Conservation (phyloP, 1,140 invertebrate species). For the Branchinecta lindahli region DNA sequence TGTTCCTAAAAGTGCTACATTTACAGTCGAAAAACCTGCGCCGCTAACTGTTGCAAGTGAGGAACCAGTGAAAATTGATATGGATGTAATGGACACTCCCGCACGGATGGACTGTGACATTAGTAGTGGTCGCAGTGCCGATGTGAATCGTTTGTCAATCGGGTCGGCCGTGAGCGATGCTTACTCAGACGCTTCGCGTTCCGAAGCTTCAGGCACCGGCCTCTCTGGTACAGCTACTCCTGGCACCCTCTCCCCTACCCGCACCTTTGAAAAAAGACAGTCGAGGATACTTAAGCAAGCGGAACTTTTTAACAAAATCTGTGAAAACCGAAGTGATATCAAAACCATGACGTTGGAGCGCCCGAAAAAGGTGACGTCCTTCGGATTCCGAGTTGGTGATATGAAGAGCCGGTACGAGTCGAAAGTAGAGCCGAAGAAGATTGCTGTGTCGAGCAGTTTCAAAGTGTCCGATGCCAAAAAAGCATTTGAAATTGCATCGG, state of each 20-base stretch:
- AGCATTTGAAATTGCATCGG: constrained; percentile 24
- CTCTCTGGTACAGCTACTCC: constrained; percentile 16
- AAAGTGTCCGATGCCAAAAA: constrained; percentile 28
- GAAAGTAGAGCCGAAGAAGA: constrained; percentile 22
- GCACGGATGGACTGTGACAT: neutral
- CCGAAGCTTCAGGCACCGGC: neutral
- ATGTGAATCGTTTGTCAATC: constrained; percentile 11
- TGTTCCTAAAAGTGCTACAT: constrained; percentile 8
- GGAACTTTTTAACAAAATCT: constrained; percentile 31
- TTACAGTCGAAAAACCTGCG: constrained; percentile 18
- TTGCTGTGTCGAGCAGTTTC: constrained; percentile 24
- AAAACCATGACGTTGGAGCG: constrained; percentile 33
- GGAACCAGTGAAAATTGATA: no score
- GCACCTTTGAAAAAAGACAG: constrained; percentile 13
- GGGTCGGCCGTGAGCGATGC: constrained; percentile 14
- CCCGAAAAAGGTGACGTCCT: constrained; percentile 21
- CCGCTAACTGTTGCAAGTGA: no score
- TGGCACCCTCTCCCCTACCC: constrained; percentile 13
- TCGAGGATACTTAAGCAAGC: constrained; percentile 19
- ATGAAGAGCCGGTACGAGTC: constrained; percentile 17
- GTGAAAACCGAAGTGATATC: constrained; percentile 49
- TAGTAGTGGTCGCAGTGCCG: neutral
- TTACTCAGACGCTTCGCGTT: constrained; percentile 4
- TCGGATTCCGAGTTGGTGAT: constrained; percentile 17
- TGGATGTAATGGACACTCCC: neutral